Percentiles rank a stretch among this genome's conserved stretches.
phyloP scores from a whole-genome alignment of 2,113 vertebrate species.

The Ceyx margarethae region DNA sequence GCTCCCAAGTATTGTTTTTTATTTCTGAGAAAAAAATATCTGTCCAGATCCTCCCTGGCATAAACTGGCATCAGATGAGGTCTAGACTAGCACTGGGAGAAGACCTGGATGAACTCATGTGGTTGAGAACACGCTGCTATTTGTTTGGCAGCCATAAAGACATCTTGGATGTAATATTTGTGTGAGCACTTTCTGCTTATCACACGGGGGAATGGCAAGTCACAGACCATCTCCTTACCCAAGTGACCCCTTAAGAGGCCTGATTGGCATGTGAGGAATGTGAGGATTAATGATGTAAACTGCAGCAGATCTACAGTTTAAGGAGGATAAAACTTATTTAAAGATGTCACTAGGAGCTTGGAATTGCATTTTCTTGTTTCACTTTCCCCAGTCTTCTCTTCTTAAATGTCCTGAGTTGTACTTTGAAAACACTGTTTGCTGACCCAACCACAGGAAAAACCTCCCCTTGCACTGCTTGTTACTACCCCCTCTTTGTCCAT shows the following conservation, averaged over 20 bases:
- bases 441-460: fast-evolving
- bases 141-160: background rate
- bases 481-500: background rate
- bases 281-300: conserved; percentile 48
- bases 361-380: background rate
- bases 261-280: conserved; percentile 62
- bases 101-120: background rate
- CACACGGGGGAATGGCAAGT: background rate
- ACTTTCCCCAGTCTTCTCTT: background rate
- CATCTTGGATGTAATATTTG: background rate
- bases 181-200: conserved; percentile 3
- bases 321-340: background rate
- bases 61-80: background rate
- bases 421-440: background rate
- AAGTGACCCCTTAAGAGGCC: conserved; percentile 40
- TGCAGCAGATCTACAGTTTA: conserved; percentile 1
- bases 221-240: conserved; percentile 6
- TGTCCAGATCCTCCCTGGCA: background rate
- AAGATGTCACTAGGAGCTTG: background rate
- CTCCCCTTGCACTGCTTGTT: background rate
- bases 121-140: background rate
- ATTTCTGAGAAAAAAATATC: background rate
- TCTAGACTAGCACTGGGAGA: background rate
- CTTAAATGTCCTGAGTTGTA: background rate
- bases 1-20: background rate